phyloP scores from a whole-genome alignment of 2,888 invertebrate genomes.

The Stenchaetothrips biformis region DNA sequence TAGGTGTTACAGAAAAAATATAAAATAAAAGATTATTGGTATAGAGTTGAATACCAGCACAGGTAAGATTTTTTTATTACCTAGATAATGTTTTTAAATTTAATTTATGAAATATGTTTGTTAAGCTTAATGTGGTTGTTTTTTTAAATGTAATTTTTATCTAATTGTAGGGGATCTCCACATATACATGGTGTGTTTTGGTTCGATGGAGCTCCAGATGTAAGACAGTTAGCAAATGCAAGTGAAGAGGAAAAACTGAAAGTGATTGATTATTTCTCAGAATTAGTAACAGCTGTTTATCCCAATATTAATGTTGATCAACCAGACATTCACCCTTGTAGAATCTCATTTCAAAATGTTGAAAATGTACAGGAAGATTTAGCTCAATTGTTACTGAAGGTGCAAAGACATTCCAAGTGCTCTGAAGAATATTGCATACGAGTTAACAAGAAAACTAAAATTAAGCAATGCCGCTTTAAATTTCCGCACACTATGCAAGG shows the following conservation, averaged over 20 bases:
- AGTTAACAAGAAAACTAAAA: constrained; percentile 24
- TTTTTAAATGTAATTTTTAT: no score
- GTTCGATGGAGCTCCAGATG: constrained; percentile 34
- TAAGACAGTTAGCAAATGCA: constrained; percentile 4
- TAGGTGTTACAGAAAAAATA: neutral
- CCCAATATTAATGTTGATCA: constrained; percentile 28
- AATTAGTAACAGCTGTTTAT: constrained; percentile 32
- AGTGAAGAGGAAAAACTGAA: constrained; percentile 6
- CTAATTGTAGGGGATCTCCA: constrained; percentile 33
- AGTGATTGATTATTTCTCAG: constrained; percentile 27
- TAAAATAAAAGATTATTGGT: no score
- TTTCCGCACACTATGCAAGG: constrained; percentile 29
- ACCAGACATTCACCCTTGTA: constrained; percentile 32
- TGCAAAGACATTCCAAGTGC: constrained; percentile 31
- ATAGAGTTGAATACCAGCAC: constrained; percentile 32
- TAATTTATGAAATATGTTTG: no score
- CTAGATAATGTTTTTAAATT: no score
- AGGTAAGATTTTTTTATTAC: no score
- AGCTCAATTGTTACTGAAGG: neutral
- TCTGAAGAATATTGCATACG: constrained; percentile 29
- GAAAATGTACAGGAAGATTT: constrained; percentile 22
- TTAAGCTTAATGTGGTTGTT: no score
- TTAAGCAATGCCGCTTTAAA: constrained; percentile 30
- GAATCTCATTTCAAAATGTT: constrained; percentile 7
- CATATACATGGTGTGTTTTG: constrained; percentile 36